A percentile compares a stretch with the other conserved stretches of the same genome.
Conservation (phyloP, 2,797 vertebrate species). For the Sebastes diaconus region DNA sequence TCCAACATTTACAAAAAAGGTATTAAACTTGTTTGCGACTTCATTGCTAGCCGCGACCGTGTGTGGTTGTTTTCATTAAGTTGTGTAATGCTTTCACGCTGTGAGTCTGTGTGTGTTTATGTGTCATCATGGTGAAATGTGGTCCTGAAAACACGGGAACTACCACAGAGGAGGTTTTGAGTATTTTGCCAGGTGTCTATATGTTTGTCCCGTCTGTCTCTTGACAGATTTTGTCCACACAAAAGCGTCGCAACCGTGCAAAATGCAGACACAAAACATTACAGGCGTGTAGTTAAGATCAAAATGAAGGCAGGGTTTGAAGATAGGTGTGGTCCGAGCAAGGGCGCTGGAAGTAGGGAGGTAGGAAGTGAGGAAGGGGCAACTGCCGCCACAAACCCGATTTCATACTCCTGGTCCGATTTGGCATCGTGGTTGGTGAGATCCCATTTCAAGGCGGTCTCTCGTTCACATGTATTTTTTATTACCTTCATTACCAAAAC, state of each 20-base stretch:
- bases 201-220: background rate
- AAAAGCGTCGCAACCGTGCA: background rate
- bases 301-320: background rate
- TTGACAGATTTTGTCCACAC: background rate
- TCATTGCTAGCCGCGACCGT: background rate
- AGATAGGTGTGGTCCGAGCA: background rate
- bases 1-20: background rate
- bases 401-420: too few species aligned
- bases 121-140: background rate
- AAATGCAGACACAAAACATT: fast-evolving
- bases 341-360: background rate
- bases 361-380: too few species aligned
- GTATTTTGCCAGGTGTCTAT: background rate
- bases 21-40: background rate
- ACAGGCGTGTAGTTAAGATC: background rate
- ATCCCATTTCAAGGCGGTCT: too few species aligned
- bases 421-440: fast-evolving
- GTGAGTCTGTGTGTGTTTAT: background rate
- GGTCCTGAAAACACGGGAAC: background rate
- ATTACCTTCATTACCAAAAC: too few species aligned
- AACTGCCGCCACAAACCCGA: too few species aligned
- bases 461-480: too few species aligned
- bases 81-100: background rate
- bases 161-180: background rate
- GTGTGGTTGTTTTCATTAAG: background rate